Conservation (phyloP, 2,113 vertebrate species). For the mouse (Mus musculus) region GRCm39 chr11:52693501-52694000, state of each 20-base stretch:
- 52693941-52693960: not conserved
- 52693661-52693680: not conserved
- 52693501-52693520: not conserved
- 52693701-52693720: not conserved
- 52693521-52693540: not conserved
- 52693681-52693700: conserved; percentile 23
- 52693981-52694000: conserved; percentile 32
- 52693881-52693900: not conserved
- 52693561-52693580: too few species aligned
- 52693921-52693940: not conserved
- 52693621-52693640: not conserved
- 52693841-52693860: not conserved
- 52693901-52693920: not conserved
- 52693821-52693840: not conserved
- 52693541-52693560: not conserved
- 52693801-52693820: not conserved
- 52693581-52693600: too few species aligned
- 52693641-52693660: not conserved
- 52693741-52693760: not conserved
- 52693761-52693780: conserved; percentile 30
- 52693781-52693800: conserved; percentile 1
- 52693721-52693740: conserved; percentile 23
- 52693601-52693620: too few species aligned
- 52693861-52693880: not conserved
- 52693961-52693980: conserved; percentile 45